A percentile compares a stretch with the other conserved stretches of the same genome.
Conservation (phyloP, 2,797 vertebrate species). For the Sebastes hopkinsi region DNA sequence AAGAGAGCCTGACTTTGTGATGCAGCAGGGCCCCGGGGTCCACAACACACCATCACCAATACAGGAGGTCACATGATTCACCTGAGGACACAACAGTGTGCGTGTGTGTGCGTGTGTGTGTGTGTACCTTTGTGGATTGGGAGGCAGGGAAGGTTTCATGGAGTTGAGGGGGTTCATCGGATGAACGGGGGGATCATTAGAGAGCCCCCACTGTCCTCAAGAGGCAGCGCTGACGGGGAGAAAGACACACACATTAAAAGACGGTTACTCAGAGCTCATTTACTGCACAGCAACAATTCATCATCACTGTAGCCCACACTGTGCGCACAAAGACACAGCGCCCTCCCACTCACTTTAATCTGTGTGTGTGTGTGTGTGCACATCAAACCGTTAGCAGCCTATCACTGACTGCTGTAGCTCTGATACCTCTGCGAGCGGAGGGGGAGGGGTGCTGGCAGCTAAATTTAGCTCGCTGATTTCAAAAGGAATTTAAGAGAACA, state of each 20-base stretch:
- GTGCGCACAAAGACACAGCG: slow-evolving; percentile 56
- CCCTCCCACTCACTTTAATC: slow-evolving; percentile 71
- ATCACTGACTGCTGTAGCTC: slow-evolving; percentile 72
- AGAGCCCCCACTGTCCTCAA: slow-evolving; percentile 70
- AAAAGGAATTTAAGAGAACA: slow-evolving; percentile 82
- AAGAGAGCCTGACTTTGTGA: background rate
- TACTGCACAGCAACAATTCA: slow-evolving; percentile 61
- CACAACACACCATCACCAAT: background rate
- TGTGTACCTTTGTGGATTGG: slow-evolving; percentile 73
- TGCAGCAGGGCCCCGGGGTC: background rate
- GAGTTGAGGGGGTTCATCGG: slow-evolving; percentile 77
- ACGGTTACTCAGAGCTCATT: slow-evolving; percentile 49
- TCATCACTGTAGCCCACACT: slow-evolving; percentile 53
- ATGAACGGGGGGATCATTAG: slow-evolving; percentile 72
- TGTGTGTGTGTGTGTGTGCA: slow-evolving; percentile 42
- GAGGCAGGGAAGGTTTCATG: slow-evolving; percentile 75
- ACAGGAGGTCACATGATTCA: slow-evolving; percentile 28
- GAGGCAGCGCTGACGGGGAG: slow-evolving; percentile 46
- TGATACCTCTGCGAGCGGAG: slow-evolving; percentile 65
- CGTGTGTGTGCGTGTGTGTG: background rate
- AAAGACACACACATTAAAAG: slow-evolving; percentile 21
- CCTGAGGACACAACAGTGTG: slow-evolving; percentile 30
- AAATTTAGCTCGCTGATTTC: slow-evolving; percentile 83
- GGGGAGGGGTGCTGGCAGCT: slow-evolving; percentile 55
- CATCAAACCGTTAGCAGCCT: slow-evolving; percentile 68